Base-by-base conservation (phyloP, 2,113 vertebrate genomes). In the Antechinus flavipes region DNA sequence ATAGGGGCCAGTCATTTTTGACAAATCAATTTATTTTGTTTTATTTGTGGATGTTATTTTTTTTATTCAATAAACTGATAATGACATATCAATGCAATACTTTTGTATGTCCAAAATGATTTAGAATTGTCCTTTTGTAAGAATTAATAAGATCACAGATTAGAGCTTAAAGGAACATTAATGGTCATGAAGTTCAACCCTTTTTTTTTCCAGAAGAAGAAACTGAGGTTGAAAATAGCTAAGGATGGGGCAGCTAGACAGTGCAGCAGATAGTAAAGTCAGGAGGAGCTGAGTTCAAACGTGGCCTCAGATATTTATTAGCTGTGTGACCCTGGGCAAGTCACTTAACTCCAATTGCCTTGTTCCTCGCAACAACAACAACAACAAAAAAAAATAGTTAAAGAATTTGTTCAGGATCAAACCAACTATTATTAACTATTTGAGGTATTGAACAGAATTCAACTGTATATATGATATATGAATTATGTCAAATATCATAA, bases 31-130 rank as follows among this genome's bases (percentile, higher is more conserved):
- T 93, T 89, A 56, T 89, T 55, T 10, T 35, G 24, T 93, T 61
- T 35, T 76, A 24, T 93, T 61, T 91, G 52, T 24, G 19, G 90
- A 49, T 89, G 27, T 91, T 95, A 91, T 26, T 24, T 12, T 54
- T 56, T 61, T 92, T 89, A 93, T 96, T 46, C 19, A 89, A 76
- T 54, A 54, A 76, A 90, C n/a, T 91, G 92, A 91, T 84, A 95
- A 54, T 30, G 11, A 53, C 27, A 24, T 93, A 61, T 93, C 49
- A 90, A 8, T 76, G 16, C 2, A 76, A 90, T 58, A 26, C 54
- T 96, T 42, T 49, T 2, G 25, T 35, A 90, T 61, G 90, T 58
- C 90, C 19, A 53, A 91, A 61, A 4, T 46, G n/a, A 27, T 55
- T 92, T 91, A 92, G 52, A 90, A 90, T 42, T 35, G 91, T 50